phyloP scores from a whole-genome alignment of 2,797 vertebrate species.

The Parauchenoglanis punctatus region DNA sequence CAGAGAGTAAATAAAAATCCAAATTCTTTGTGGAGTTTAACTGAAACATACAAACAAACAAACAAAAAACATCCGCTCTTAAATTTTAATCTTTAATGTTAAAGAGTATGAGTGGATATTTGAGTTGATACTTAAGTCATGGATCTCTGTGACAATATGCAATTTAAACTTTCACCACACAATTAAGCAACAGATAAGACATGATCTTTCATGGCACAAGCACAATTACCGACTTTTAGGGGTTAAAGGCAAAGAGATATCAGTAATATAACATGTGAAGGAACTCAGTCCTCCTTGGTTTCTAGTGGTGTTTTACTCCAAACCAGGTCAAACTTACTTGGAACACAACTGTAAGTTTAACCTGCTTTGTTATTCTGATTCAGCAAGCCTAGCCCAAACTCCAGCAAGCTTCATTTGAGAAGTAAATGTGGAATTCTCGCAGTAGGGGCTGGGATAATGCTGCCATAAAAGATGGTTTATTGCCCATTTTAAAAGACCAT shows the following conservation, averaged over 20 bases:
- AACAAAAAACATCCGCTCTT: no score
- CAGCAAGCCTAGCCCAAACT: slow-evolving; percentile 44
- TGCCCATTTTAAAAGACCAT: slow-evolving; percentile 58
- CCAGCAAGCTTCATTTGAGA: slow-evolving; percentile 56
- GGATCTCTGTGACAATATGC: not conserved
- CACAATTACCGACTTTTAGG: not conserved
- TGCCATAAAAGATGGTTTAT: slow-evolving; percentile 62
- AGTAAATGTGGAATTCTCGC: slow-evolving; percentile 55
- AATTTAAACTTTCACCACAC: not conserved
- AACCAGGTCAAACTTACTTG: slow-evolving; percentile 9
- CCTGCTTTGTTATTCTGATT: slow-evolving; percentile 44
- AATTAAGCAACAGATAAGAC: not conserved
- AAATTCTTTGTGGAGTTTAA: not conserved
- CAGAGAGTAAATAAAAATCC: not conserved
- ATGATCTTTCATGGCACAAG: not conserved
- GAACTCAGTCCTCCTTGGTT: not conserved
- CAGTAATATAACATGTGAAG: not conserved
- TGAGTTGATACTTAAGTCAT: not conserved
- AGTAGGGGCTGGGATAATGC: slow-evolving; percentile 58
- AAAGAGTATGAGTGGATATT: not conserved
- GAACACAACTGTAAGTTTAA: slow-evolving; percentile 12
- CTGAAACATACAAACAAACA: not conserved
- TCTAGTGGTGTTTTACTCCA: not conserved
- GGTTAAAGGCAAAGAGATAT: not conserved
- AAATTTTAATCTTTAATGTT: no score